Evolutionary conservation across 2,888 invertebrate species (phyloP).

Genomic region (Lochmaea crataegi): DNA sequence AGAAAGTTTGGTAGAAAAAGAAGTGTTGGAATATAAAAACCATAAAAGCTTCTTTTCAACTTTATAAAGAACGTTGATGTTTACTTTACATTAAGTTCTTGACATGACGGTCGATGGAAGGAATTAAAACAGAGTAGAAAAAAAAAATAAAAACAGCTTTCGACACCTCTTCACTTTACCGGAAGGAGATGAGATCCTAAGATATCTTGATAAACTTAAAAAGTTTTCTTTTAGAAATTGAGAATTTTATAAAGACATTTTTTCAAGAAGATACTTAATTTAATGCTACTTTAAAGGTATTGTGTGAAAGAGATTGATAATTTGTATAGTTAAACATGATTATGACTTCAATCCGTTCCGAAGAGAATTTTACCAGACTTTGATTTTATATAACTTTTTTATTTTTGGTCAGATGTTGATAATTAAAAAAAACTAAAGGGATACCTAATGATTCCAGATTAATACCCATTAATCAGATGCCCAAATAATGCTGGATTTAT

Average conservation of each 20-base stretch:
- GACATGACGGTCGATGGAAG: not conserved
- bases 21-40: not conserved
- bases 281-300: not conserved
- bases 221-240: not conserved
- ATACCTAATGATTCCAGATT: too few relatives aligned
- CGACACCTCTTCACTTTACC: not conserved
- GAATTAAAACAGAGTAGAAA: not conserved
- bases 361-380: too few relatives aligned
- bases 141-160: not conserved
- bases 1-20: not conserved
- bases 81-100: slow-evolving; percentile 11
- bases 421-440: too few relatives aligned
- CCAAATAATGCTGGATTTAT: too few relatives aligned
- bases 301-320: not conserved
- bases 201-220: slow-evolving; percentile 3
- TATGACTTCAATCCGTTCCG: too few relatives aligned
- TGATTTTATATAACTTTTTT: too few relatives aligned
- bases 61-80: slow-evolving; percentile 3
- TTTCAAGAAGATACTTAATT: not conserved
- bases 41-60: not conserved
- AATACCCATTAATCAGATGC: too few relatives aligned
- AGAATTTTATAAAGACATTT: not conserved
- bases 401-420: too few relatives aligned
- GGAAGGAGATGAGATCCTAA: not conserved
- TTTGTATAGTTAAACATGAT: too few relatives aligned